Conservation (phyloP, 2,888 invertebrate species). For the Calliscelio sp. region DNA sequence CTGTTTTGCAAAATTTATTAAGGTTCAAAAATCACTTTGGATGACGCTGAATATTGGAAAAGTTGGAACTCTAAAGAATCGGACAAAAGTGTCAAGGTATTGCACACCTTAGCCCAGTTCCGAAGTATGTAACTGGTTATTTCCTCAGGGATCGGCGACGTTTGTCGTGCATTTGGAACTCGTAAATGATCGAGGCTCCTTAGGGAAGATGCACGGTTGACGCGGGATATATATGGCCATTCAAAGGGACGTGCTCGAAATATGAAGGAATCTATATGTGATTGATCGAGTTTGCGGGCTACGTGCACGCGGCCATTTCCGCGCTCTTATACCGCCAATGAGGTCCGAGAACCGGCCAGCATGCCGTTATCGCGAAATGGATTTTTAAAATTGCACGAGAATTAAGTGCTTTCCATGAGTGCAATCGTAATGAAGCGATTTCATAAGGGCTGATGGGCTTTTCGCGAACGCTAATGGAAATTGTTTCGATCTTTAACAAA, state of each 20-base stretch:
- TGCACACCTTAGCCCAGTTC: constrained; percentile 25
- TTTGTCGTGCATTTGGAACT: constrained; percentile 63
- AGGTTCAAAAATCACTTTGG: constrained; percentile 16
- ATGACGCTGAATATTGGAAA: constrained; percentile 28
- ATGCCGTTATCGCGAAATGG: constrained; percentile 56
- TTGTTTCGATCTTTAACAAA: constrained; percentile 42
- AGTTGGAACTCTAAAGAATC: constrained; percentile 23
- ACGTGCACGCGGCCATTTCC: constrained; percentile 60
- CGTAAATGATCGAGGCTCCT: constrained; percentile 62
- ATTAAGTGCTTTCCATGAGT: constrained; percentile 59
- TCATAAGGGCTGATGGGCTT: constrained; percentile 60
- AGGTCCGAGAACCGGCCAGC: constrained; percentile 50
- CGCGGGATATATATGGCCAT: constrained; percentile 58
- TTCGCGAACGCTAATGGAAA: constrained; percentile 56
- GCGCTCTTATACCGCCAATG: constrained; percentile 62
- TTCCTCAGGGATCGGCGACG: constrained; percentile 46
- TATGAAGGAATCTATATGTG: constrained; percentile 69
- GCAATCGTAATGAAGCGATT: constrained; percentile 64
- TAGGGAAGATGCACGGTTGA: constrained; percentile 62
- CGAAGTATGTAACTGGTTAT: constrained; percentile 53
- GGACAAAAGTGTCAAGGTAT: constrained; percentile 21
- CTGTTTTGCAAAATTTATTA: too few relatives aligned
- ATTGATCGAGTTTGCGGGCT: constrained; percentile 67
- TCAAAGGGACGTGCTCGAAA: constrained; percentile 66
- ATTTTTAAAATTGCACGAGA: constrained; percentile 64